These are phyloP conservation scores for Pristis pectinata DNA, from an alignment of 2,797 vertebrate species.

Conservation along the genomic window DNA sequence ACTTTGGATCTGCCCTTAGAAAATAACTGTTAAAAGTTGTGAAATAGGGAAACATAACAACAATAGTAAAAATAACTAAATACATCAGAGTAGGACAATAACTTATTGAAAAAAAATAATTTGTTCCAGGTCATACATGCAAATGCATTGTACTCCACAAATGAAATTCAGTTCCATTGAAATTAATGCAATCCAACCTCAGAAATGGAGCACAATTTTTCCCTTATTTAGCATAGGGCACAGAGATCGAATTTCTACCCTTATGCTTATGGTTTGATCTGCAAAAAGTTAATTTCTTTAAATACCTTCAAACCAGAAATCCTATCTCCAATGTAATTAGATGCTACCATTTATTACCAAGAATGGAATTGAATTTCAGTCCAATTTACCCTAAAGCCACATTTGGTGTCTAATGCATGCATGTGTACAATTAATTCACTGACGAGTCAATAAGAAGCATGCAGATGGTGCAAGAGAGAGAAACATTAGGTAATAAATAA, in stretches of 20 bases:
- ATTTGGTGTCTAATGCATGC: background rate
- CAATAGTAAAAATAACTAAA: background rate
- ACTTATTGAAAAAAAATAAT: background rate
- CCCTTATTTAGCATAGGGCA: too few species aligned
- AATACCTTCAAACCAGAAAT: background rate
- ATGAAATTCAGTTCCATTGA: too few species aligned
- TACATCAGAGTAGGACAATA: background rate
- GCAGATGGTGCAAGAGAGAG: background rate
- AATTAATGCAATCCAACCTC: too few species aligned
- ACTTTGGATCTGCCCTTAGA: background rate
- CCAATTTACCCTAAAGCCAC: constrained; percentile 2
- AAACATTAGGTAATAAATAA: constrained; percentile 23
- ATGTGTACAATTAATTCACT: background rate
- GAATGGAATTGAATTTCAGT: background rate
- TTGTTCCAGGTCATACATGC: too few species aligned
- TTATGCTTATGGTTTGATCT: background rate
- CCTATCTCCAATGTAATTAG: background rate
- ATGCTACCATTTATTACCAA: background rate
- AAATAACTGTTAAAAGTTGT: background rate
- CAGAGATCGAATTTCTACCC: too few species aligned
- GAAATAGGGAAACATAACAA: background rate
- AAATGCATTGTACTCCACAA: too few species aligned
- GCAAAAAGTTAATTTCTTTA: background rate
- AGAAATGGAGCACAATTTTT: too few species aligned
- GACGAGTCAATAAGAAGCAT: background rate